Evolutionary conservation across 2,888 invertebrate species (phyloP).

Genomic region (Exephanes ischioxanthus): DNA sequence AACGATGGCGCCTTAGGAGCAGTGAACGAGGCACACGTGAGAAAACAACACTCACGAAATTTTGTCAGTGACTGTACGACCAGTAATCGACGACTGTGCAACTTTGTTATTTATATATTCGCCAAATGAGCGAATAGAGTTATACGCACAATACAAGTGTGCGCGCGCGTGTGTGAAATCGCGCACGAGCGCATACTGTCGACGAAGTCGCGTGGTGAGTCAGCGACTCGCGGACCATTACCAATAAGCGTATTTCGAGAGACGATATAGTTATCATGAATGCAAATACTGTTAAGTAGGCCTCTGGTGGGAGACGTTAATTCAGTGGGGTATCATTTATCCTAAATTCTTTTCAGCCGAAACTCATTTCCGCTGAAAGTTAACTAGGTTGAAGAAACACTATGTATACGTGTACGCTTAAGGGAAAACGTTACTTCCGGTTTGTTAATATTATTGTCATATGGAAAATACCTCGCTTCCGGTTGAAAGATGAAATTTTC

Average conservation of each 20-base stretch:
- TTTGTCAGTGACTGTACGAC: slow-evolving; percentile 22
- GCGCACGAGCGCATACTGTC: not conserved
- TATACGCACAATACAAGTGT: slow-evolving; percentile 1
- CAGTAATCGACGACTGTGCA: not conserved
- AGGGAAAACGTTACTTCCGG: too few species aligned
- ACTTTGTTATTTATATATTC: slow-evolving; percentile 41
- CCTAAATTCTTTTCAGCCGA: not conserved
- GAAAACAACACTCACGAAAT: not conserved
- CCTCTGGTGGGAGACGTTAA: not conserved
- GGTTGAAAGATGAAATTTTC: not conserved
- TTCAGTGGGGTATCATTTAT: not conserved
- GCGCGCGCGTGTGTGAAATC: not conserved
- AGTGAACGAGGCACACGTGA: not conserved
- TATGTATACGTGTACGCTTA: too few species aligned
- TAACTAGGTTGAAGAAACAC: too few species aligned
- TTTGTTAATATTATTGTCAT: not conserved
- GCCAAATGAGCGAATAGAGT: slow-evolving; percentile 19
- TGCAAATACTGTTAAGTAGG: not conserved
- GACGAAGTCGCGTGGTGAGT: slow-evolving; percentile 30
- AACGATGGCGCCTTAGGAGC: not conserved
- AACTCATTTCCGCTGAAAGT: not conserved
- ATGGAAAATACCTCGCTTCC: too few species aligned
- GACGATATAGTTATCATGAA: not conserved
- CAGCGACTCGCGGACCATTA: slow-evolving; percentile 15
- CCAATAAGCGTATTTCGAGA: slow-evolving; percentile 39